Base-by-base conservation (phyloP, 2,113 vertebrate species). In the Lates calcarifer region DNA sequence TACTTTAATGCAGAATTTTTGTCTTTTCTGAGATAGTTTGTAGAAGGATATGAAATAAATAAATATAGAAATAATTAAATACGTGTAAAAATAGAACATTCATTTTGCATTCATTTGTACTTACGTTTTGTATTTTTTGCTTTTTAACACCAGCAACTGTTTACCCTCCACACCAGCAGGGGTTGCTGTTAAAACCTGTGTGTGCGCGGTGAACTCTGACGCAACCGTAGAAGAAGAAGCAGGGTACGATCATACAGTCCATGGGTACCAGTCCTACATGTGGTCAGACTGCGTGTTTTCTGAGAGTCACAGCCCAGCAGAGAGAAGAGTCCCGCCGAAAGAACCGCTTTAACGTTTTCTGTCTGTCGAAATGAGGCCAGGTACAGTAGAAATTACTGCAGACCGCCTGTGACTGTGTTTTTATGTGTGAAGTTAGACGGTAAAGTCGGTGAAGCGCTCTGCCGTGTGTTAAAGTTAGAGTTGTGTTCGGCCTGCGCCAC, bases 361-460 rank as follows among this genome's bases (percentile, higher is more conserved):
- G 28, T 12, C 31, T 55, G 31, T 24, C 6, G 56, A 39, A 33
- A 70, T 70, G 67, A 55, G 13, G 33, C 67, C 67, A 70, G 67
- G 67, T 70, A 70, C 13, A 39, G 49, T 56, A 37, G 14, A 56
- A 0, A 3, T 13, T 1, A 3, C 14, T 6, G 53, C 12, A 55
- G 1, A 13, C 13, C 24, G 5, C 4, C 18, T 24, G 17, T 35
- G 3, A 22, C 9, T 5, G 53, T 24, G 51, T 53, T 53, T 45
- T 53, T 1, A 24, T 24, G 51, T 24, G 51, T 24, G 6, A 53
- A 1, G 4, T 3, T 12, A 13, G 47, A 2, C 47, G 15, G 47
- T 10, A 10, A 8, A 0, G 2, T 22, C 9, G 7, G 4, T 26
- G n/a, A 13, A 3, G 12, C n/a, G n/a, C 11, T 13, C n/a, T n/a